Evolutionary conservation across 2,797 vertebrate genomes (phyloP).

Genomic region (Hylomyscus alleni): DNA sequence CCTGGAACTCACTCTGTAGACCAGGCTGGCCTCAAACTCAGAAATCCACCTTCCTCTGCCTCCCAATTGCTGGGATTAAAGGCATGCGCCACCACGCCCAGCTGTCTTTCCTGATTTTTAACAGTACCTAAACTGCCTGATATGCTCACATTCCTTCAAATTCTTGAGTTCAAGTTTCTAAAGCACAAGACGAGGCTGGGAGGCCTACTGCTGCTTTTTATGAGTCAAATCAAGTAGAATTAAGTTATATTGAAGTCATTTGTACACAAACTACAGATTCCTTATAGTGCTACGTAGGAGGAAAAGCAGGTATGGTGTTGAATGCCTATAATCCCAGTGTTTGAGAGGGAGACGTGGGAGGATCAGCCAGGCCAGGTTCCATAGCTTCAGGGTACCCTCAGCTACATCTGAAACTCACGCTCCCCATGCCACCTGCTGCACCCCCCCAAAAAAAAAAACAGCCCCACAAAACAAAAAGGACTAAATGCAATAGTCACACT

Average conservation of each 20-base stretch:
- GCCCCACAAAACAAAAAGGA: background rate
- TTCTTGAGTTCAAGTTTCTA: background rate
- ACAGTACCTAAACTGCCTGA: background rate
- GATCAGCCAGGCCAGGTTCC: background rate
- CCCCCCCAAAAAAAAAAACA: background rate
- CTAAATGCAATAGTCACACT: background rate
- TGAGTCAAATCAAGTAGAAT: background rate
- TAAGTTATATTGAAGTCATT: background rate
- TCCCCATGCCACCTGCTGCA: background rate
- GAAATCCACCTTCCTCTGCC: too few relatives aligned
- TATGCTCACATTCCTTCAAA: background rate
- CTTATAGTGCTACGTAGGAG: background rate
- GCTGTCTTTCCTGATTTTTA: too few relatives aligned
- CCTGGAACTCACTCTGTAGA: too few relatives aligned
- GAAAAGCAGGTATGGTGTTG: background rate
- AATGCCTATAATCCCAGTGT: background rate
- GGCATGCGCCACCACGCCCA: too few relatives aligned
- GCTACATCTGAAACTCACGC: background rate
- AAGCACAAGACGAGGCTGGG: background rate
- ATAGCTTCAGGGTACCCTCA: background rate
- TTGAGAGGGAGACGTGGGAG: background rate
- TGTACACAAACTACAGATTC: background rate
- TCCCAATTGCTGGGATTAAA: too few relatives aligned
- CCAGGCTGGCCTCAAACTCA: too few relatives aligned
- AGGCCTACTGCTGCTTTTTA: background rate